Base-by-base conservation (phyloP, 2,113 vertebrate genomes). In the Nycticebus coucang region DNA sequence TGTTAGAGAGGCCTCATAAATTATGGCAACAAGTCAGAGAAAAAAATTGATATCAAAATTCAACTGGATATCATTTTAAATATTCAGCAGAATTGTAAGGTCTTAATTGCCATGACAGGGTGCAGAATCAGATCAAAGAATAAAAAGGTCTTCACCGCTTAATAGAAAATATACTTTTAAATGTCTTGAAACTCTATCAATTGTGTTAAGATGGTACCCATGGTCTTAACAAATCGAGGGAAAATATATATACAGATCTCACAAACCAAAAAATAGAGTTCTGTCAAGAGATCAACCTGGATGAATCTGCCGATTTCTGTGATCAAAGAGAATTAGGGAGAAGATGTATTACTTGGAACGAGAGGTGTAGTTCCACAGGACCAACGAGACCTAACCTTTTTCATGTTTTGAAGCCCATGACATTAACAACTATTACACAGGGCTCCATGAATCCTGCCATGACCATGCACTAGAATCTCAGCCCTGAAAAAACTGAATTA, bases 21-120 rank as follows among this genome's bases (percentile, higher is more conserved):
- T 41, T 74, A 12, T 88, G 64, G 26, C 37, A 64, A 6, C 30
- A 86, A 77, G 37, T 50, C 77, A 80, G n/a, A 72, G 37, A 77
- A 92, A n/a, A 30, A 80, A 1, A 18, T 26, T 64, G 28, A 28
- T 19, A 75, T 18, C 19, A 72, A 89, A 92, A 72, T 13, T 35
- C 55, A 87, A 50, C 69, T 57, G 24, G 9, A 80, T 77, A 85
- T 64, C 18, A 85, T 83, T 87, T 94, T 86, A 68, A 86, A 89
- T 59, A 96, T 77, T 72, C 66, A 85, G 55, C 71, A 78, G 89
- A 92, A 3, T 62, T 30, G 0, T 71, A 33, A 81, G 15, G 2
- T n/a, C 62, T 71, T 68, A 91, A 45, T 9, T 9, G 50, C 30
- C 8, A 79, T n/a, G 35, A 79, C 64, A 69, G 37, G 55, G 95